Base-by-base conservation (phyloP, 1,140 invertebrate genomes). In the Drosophila pectinifera region DNA sequence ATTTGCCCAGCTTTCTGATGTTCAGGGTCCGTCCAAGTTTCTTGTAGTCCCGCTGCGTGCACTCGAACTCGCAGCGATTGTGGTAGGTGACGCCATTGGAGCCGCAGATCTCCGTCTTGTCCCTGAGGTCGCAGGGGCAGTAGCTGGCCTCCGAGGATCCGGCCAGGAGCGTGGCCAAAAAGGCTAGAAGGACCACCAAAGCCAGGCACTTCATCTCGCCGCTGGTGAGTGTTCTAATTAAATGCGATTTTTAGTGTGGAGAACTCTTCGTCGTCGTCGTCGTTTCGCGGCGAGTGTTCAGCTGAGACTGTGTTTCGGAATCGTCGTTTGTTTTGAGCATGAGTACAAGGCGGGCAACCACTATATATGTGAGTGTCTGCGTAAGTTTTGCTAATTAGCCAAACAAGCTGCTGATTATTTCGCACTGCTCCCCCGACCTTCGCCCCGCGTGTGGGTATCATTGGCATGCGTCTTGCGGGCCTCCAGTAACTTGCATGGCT, bases 31-130 rank as follows among this genome's bases (percentile, higher is more conserved):
- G 77, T 31, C 82, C 75, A 22, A 92, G 57, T 38, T 63, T 75
- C 41, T 39, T 81, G 55, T 82, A 82, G 0, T 90, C 88, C 14
- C 78, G 68, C 54, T 91, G 91, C 0, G 88, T 82, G 31, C 91
- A 92, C 48, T 91, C 85, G 31, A 92, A 92, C 48, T 91, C 82
- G 48, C 91, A 92, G 22, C 85, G 84, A 80, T 90, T 92, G 10
- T 72, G 64, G 22, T 80, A 92, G 43, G 91, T 92, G 4, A 91
- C 67, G 6, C 88, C 85, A 69, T 92, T 92, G 13, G 82, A 63
- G 57, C 72, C 91, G 46, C 91, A 92, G n/a, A 92, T 49, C 58
- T 79, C 38, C 3, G 54, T 70, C 22, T 80, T 65, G 3, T 24
- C 70, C 55, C 84, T 90, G 0, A 92, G 69, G 45, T 92, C 69